phyloP scores from a whole-genome alignment of 2,113 vertebrate species.

The Tupaia tana region DNA sequence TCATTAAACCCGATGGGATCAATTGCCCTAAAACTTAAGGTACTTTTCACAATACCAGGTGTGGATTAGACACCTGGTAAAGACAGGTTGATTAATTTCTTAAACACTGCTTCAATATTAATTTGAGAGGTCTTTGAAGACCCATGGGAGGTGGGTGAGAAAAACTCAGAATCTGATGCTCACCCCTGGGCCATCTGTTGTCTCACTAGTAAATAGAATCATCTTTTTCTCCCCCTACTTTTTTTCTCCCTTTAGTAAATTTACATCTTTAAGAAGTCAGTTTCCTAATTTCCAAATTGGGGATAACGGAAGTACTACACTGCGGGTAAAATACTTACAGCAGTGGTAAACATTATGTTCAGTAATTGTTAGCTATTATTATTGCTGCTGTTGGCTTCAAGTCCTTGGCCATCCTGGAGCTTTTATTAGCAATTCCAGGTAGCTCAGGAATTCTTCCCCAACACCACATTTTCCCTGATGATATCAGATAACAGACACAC shows the following conservation, averaged over 20 bases:
- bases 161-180: neutral
- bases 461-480: neutral
- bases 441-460: neutral
- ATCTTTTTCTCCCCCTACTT: neutral
- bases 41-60: neutral
- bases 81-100: neutral
- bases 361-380: neutral
- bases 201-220: conserved; percentile 40
- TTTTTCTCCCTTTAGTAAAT: neutral
- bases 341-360: neutral
- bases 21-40: neutral
- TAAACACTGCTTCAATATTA: neutral
- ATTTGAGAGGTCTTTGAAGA: conserved; percentile 36
- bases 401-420: neutral
- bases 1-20: neutral
- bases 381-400: neutral
- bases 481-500: neutral
- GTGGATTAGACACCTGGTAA: neutral
- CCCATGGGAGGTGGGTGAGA: neutral
- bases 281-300: conserved; percentile 35
- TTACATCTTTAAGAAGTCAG: conserved; percentile 15
- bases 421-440: neutral
- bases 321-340: neutral
- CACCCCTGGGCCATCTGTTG: neutral
- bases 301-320: neutral